Percentiles rank a stretch among this genome's conserved stretches.
Conservation (phyloP, 64 coral and sea anemone species). For the Stichodactyla helianthus region DNA sequence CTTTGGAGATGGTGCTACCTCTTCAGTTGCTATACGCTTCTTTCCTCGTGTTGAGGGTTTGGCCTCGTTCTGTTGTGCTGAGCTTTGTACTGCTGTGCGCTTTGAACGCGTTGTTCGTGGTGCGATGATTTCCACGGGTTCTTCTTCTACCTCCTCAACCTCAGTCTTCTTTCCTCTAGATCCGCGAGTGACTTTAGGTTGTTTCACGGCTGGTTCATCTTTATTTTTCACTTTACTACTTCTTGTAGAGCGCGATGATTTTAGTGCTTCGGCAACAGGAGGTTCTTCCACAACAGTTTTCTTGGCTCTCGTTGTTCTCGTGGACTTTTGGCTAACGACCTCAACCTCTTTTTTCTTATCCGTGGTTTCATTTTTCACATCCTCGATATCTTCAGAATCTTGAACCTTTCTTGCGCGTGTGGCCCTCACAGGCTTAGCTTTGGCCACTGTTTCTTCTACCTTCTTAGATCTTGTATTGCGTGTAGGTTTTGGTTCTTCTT, state of each 20-base stretch:
- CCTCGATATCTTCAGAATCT: background rate
- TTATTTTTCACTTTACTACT: conserved; percentile 5
- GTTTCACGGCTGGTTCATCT: background rate
- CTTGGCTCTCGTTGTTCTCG: background rate
- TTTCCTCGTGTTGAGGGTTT: background rate
- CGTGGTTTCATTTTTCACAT: background rate
- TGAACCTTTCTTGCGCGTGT: background rate
- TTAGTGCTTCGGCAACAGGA: background rate
- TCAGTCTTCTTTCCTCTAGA: background rate
- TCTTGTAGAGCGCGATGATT: background rate
- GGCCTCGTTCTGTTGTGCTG: background rate
- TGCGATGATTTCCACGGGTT: background rate
- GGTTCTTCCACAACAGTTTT: background rate
- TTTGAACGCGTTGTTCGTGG: background rate
- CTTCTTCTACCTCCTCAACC: background rate
- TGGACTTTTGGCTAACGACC: background rate
- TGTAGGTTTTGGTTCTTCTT: background rate
- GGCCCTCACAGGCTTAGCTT: background rate
- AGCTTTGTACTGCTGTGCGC: background rate
- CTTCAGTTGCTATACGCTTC: background rate
- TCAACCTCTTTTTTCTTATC: background rate
- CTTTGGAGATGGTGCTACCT: conserved; percentile 1
- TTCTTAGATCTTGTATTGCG: background rate
- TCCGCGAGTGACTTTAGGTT: background rate
- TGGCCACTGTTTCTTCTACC: background rate